Base-by-base conservation (phyloP, 2,113 vertebrate genomes). In the Calypte anna region DNA sequence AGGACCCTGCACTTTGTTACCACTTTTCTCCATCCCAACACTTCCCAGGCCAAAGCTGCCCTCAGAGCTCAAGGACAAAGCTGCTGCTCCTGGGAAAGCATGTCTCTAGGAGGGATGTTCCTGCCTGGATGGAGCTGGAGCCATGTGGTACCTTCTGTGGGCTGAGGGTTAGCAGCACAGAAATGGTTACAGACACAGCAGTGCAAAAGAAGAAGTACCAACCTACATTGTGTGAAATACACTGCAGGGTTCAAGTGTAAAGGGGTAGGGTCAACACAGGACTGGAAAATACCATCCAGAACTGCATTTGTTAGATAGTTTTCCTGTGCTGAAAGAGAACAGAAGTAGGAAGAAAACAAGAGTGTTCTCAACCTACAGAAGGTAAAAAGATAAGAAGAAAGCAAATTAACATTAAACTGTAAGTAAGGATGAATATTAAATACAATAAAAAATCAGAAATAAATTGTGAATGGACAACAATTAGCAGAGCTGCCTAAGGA, bases 71-170 rank as follows among this genome's bases (percentile, higher is more conserved):
- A 69, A 48, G 58, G 46, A 51, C 57, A 66, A 6, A 0, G 4
- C 13, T n/a, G 22, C 12, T 46, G 43, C 27, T 88, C 76, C 72
- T 86, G 62, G 70, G 53, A 93, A 86, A 46, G 62, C n/a, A 58
- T 0, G 5, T 43, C 40, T 12, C 57, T 31, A 5, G 2, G 8
- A 82, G 43, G 33, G n/a, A 62, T 0, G 0, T 7, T 72, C 72
- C 48, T 50, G n/a, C 53, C 33, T 1, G 0, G 0, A 44, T 38
- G 36, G 36, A 36, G 59, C 53, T 67, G 46, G 31, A 66, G 59
- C 53, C 51, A 19, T 2, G 7, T 0, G 1, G 33, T 16, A 13
- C 27, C 68, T 75, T 73, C 63, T 69, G 59, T 44, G 88, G n/a
- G 75, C 40, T 58, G 72, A 62, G 72, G 43, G 43, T 44, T 53